These are phyloP conservation scores for Apostichopus californicus DNA, from an alignment of 35 echinoderm and acorn worm genomes.

Conservation along the genomic window DNA sequence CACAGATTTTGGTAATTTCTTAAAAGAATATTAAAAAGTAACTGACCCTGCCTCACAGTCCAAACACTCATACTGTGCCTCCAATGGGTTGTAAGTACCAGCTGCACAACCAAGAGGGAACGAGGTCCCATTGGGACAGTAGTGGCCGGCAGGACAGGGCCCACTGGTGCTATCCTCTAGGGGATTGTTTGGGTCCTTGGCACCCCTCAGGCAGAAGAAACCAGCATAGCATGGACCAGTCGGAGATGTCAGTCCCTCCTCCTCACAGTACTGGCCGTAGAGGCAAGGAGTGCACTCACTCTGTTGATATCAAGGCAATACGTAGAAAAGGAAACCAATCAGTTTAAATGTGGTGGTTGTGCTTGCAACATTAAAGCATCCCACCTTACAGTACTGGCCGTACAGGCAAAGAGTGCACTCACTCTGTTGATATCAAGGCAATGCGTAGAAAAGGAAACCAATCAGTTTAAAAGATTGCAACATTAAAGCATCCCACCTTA, in stretches of 20 bases:
- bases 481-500: background rate
- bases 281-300: constrained; percentile 87
- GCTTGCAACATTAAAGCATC: no score
- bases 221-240: constrained; percentile 84
- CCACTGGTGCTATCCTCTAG: constrained; percentile 76
- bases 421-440: no score
- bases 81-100: constrained; percentile 87
- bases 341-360: background rate
- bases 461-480: no score
- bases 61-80: constrained; percentile 78
- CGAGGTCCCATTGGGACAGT: constrained; percentile 90
- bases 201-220: constrained; percentile 87
- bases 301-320: constrained; percentile 36
- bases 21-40: background rate
- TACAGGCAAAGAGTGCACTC: no score
- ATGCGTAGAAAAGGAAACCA: no score
- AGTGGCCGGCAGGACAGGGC: constrained; percentile 81
- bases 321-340: background rate
- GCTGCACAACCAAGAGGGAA: constrained; percentile 87
- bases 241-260: constrained; percentile 68
- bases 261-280: constrained; percentile 85
- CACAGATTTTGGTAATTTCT: no score
- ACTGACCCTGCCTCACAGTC: constrained; percentile 93
- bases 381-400: constrained; percentile 65
- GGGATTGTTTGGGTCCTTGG: constrained; percentile 89